Percentiles rank a stretch among this genome's conserved stretches.
Conservation (phyloP, 2,888 invertebrate species). For the Autographa gamma region DNA sequence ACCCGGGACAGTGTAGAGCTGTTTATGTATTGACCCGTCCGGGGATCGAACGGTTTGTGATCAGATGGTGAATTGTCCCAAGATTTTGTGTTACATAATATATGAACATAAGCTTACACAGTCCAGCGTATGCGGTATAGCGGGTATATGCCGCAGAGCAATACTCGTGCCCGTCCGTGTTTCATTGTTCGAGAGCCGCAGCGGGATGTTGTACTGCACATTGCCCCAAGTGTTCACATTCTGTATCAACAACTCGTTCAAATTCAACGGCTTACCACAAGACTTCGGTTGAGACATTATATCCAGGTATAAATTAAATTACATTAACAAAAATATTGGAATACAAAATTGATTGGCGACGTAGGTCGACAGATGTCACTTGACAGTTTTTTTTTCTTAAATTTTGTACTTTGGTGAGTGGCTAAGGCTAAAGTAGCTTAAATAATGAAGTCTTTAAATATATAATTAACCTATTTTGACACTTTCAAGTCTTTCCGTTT, state of each 20-base stretch:
- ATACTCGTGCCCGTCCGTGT: slow-evolving; percentile 77
- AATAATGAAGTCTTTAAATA: too few species aligned
- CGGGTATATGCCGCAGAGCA: slow-evolving; percentile 80
- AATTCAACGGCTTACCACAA: slow-evolving; percentile 62
- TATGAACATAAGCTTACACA: slow-evolving; percentile 70
- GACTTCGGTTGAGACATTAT: slow-evolving; percentile 64
- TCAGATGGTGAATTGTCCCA: too few species aligned
- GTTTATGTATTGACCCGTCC: too few species aligned
- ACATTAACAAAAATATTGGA: slow-evolving; percentile 40
- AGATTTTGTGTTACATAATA: too few species aligned
- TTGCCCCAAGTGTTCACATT: slow-evolving; percentile 86
- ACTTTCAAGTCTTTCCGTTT: too few species aligned
- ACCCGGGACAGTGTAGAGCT: too few species aligned
- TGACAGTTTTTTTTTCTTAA: not conserved
- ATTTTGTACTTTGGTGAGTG: not conserved
- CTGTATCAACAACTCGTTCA: slow-evolving; percentile 77
- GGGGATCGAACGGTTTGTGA: too few species aligned
- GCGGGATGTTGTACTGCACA: slow-evolving; percentile 83
- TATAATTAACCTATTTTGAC: too few species aligned
- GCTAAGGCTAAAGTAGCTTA: too few species aligned
- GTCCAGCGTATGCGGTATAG: slow-evolving; percentile 78
- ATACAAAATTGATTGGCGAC: slow-evolving; percentile 16
- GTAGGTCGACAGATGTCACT: not conserved
- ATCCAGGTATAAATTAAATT: slow-evolving; percentile 30
- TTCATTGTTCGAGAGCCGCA: slow-evolving; percentile 79